Evolutionary conservation across 2,113 vertebrate species (phyloP).

Genomic region (Salvelinus alpinus): DNA sequence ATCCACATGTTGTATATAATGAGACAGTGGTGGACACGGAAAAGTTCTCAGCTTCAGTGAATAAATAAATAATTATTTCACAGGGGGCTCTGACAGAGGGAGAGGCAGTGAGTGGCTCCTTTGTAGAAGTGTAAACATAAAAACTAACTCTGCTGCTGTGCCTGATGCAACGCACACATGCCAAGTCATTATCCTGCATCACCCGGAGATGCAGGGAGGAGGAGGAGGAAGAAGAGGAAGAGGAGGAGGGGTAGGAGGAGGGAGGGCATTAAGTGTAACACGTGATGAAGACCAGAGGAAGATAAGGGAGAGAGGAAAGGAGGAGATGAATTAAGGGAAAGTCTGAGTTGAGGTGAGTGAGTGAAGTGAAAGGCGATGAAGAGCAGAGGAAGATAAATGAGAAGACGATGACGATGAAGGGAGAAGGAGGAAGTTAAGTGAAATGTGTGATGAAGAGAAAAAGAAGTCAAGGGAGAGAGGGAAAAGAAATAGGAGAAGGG

Average conservation of each 20-base stretch:
- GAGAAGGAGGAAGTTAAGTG: conserved; percentile 19
- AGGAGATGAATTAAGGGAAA: not conserved
- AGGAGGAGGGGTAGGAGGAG: not conserved
- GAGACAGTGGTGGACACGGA: conserved; percentile 6
- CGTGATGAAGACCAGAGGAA: not conserved
- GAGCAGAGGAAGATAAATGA: conserved; percentile 19
- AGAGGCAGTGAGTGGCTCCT: conserved; percentile 18
- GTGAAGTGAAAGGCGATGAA: not conserved
- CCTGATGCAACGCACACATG: conserved; percentile 39
- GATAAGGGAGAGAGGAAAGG: not conserved
- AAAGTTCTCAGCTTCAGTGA: conserved; percentile 34
- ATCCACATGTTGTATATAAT: conserved; percentile 25
- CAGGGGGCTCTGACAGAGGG: conserved; percentile 40
- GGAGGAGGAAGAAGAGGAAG: conserved; percentile 23
- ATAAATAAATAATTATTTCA: conserved; percentile 30
- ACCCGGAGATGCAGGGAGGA: conserved; percentile 33
- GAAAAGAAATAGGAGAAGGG: no score
- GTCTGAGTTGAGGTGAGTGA: not conserved
- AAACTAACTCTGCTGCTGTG: not conserved
- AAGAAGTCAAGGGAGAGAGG: no score
- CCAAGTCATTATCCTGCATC: conserved; percentile 58
- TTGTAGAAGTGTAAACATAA: conserved; percentile 6
- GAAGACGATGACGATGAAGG: not conserved
- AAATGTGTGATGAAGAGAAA: not conserved
- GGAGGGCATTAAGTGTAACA: conserved; percentile 11